Base-by-base conservation (phyloP, 2,888 invertebrate genomes). In the Kryphioiulus occultus region DNA sequence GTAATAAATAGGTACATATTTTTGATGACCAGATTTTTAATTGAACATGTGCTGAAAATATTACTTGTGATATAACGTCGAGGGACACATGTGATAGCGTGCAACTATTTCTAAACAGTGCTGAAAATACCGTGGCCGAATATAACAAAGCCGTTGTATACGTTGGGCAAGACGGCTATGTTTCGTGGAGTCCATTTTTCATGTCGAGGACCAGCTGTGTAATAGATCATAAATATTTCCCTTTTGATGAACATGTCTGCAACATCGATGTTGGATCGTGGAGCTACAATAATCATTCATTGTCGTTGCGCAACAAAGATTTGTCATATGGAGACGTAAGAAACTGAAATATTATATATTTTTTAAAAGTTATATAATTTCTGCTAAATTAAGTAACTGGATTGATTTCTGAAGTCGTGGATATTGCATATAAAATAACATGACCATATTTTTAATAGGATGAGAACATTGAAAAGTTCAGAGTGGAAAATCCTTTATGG, bases 201-300 rank as follows among this genome's bases (percentile, higher is more conserved):
- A 32, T 68, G 12, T 44, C 59, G 9, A 15, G 30, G 30, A 87
- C 68, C 26, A 30, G 42, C 22, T 87, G 87, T n/a, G 7, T 19
- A 39, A 87, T 87, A 30, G 87, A 87, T 17, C 87, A 87, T 44
- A 87, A 82, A 83, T 87, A 83, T 10, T 87, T 83, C 35, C 87
- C 87, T 32, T 87, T 87, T 83, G 87, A 87, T 42, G 82, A 87
- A 83, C 87, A 87, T 19, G 19, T 30, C n/a, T 87, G 87, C 44
- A 35, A 17, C 12, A 83, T 87, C n/a, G 44, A 83, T 7, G 42
- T 87, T 15, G 87, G 87, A 17, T 87, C 87, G 7, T 87, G 87
- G 87, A 22, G 12, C 10, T 59, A 87, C 82, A n/a, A 22, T n/a
- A 35, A 17, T 26, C 44, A 26, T 22, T 26, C 53, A 22, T 26